Evolutionary conservation across 1,140 invertebrate species (phyloP).

Genomic region (Caerostris darwini): DNA sequence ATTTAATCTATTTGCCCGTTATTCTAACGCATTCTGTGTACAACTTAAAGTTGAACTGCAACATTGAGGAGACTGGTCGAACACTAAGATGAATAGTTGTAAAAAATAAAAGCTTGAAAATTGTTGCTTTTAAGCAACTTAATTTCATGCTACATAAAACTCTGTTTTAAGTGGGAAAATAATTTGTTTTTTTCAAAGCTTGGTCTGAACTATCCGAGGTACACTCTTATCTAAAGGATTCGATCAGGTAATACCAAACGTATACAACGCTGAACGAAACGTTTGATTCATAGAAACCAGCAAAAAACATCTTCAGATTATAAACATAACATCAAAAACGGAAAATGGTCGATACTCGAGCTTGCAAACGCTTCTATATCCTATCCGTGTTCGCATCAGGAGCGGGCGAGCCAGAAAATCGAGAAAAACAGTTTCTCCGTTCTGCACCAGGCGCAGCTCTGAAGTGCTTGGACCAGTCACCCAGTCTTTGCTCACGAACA

Average conservation of each 20-base stretch:
- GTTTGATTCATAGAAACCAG: no score
- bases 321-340: not conserved
- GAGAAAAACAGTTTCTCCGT: constrained; percentile 16
- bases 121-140: constrained; percentile 10
- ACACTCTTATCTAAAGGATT: not conserved
- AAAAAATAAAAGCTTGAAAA: not conserved
- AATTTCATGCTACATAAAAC: not conserved
- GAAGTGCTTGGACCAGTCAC: constrained; percentile 49
- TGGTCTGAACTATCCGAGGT: no score
- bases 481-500: constrained; percentile 35
- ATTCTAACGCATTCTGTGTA: not conserved
- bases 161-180: not conserved
- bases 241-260: not conserved
- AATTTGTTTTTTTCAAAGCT: not conserved
- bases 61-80: not conserved
- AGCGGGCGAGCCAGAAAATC: constrained; percentile 6
- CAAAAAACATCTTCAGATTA: not conserved
- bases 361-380: not conserved
- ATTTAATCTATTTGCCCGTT: not conserved
- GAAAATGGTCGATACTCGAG: not conserved
- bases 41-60: not conserved
- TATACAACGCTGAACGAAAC: no score
- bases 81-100: constrained; percentile 1
- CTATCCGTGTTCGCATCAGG: not conserved
- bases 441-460: constrained; percentile 72